Conservation (phyloP, 2,888 invertebrate species). For the Muscina levida region DNA sequence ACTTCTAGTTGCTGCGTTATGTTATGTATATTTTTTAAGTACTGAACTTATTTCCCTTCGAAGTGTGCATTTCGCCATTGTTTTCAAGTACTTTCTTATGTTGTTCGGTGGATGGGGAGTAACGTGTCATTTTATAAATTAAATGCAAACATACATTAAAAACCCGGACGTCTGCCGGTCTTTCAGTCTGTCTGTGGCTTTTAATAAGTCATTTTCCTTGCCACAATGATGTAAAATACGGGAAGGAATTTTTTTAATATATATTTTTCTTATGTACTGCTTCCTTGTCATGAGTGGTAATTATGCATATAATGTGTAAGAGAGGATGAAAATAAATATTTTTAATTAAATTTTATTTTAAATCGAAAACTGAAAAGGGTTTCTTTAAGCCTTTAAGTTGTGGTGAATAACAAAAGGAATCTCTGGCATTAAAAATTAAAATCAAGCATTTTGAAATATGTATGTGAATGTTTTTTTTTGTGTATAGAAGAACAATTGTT, state of each 20-base stretch:
- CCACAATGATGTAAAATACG: constrained; percentile 7
- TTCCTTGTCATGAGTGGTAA: constrained; percentile 43
- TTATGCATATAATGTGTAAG: constrained; percentile 41
- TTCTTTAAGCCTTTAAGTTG: no score
- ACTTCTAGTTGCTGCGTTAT: no score
- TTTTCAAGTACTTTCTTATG: background rate
- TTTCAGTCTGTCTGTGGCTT: constrained; percentile 37
- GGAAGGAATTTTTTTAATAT: constrained; percentile 6
- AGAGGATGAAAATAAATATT: constrained; percentile 34
- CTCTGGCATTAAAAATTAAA: no score
- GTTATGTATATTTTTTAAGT: background rate
- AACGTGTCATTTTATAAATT: constrained; percentile 40
- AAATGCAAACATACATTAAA: constrained; percentile 24
- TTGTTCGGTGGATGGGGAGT: background rate
- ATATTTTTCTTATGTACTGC: background rate
- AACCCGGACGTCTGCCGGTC: background rate
- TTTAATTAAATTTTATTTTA: constrained; percentile 37
- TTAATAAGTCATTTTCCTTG: constrained; percentile 26
- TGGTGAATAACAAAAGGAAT: no score
- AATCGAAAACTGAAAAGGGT: no score
- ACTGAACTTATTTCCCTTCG: background rate
- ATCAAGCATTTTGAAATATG: no score
- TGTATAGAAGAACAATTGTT: no score
- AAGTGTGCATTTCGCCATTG: background rate
- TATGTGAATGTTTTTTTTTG: no score